Base-by-base conservation (phyloP, 2,797 vertebrate genomes). In the Danionella dracula region DNA sequence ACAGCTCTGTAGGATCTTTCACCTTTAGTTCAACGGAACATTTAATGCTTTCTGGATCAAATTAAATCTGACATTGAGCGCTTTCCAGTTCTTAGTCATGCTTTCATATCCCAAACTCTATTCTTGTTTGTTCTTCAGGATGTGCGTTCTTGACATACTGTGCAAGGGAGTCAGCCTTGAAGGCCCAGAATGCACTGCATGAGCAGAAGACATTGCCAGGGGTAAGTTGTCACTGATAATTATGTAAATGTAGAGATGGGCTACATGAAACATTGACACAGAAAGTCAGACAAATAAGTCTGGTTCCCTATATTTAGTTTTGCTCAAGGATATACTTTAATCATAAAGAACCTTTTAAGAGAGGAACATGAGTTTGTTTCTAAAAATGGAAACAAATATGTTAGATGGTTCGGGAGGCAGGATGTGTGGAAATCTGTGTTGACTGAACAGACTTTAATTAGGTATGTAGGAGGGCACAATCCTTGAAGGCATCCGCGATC, bases 181-280 rank as follows among this genome's bases (percentile, higher is more conserved):
- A 94, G 85, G 93, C 93, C 86, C 93, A 95, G 88, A 95, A 92
- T 76, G 93, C 93, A 71, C 76, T 95, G 82, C 93, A 95, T 21
- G 93, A 95, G 85, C 93, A 95, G 87, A 94, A 94, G 87, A 95
- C 93, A 2, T 86, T 94, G 81, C 93, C 93, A 21, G 93, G 93
- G 92, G 93, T 95, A 85, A 94, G 93, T 92, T 72, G 73, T 66
- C 40, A 27, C 23, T 65, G 60, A 35, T 79, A 50, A 16, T 60
- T 29, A 49, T 16, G 4, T 40, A 16, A 57, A 40, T 9, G 19
- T 31, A 11, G 56, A 48, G 42, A 37, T 20, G 1, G 41, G 51
- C 12, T 49, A 16, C 15, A 15, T 40, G 29, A 48, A 31, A 49
- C 31, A 66, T 20, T 5, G 16, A 66, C 48, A 29, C 16, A 12